These are phyloP conservation scores for Leptosomus discolor DNA, from an alignment of 2,113 vertebrate genomes.

Conservation along the genomic window DNA sequence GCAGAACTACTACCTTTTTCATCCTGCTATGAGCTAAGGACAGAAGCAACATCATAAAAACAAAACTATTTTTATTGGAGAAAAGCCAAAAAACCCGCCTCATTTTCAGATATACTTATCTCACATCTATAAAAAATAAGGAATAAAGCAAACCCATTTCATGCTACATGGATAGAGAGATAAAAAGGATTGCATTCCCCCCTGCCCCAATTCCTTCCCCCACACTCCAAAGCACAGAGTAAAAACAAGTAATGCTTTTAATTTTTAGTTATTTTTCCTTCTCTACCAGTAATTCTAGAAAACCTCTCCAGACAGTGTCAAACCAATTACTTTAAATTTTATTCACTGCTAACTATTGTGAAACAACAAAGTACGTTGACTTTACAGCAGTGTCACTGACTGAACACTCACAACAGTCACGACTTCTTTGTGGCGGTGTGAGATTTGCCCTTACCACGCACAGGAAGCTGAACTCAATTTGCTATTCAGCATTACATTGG, in stretches of 20 bases:
- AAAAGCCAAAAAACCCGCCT: not conserved
- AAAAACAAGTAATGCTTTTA: not conserved
- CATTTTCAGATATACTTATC: not conserved
- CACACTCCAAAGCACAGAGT: not conserved
- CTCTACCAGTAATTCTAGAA: not conserved
- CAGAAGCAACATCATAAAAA: not conserved
- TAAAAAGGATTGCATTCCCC: not conserved
- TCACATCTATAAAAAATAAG: not conserved
- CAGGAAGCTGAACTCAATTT: not conserved
- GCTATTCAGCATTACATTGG: not conserved
- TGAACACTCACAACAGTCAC: not conserved
- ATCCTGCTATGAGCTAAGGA: not conserved
- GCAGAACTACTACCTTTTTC: not conserved
- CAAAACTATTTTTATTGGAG: not conserved
- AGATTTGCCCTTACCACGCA: fast-evolving
- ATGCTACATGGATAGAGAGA: not conserved
- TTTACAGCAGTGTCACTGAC: not conserved
- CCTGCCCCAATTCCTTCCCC: not conserved
- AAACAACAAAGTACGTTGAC: not conserved
- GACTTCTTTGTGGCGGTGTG: not conserved
- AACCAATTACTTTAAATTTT: not conserved
- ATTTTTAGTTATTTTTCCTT: not conserved
- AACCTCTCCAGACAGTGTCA: not conserved
- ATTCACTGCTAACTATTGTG: not conserved
- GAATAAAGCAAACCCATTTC: not conserved